Evolutionary conservation across 2,888 invertebrate species (phyloP), one percentile per base, ranked within the genome.

Genomic region (Mechanitis messenoides): DNA sequence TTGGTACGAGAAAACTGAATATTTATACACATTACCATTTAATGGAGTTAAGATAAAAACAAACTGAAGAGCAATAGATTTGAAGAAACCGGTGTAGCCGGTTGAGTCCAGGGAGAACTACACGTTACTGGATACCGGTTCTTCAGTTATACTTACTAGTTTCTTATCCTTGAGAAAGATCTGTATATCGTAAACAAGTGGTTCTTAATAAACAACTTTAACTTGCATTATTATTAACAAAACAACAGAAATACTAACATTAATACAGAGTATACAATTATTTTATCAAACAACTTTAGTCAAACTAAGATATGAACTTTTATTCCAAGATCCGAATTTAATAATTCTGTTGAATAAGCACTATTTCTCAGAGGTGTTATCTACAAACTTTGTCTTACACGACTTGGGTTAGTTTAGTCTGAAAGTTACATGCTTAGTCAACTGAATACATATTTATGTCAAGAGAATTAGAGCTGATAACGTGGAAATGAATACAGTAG

Each of bases 11-110:
- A 61, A 74, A 72, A 73, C 64, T 69, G 64, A 69, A 72, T 67
- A 77, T 79, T 79, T 74, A 69, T 78, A 80, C 80, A 77, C 61
- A 84, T 81, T 81, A 79, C 68, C 79, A 80, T 80, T 76, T 74
- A 75, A 72, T 72, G 73, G 72, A 75, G 71, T 74, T 74, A 74
- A 73, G 74, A 55, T 35, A 74, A 77, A 77, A 80, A 77, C 75
- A 73, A 78, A 74, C 72, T 50, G 71, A 73, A 65, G 70, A 69
- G 72, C 68, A 69, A 75, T 78, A 78, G 73, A 70, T 74, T 69
- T 69, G 68, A 71, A 74, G 73, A 74, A 76, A 71, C 67, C 66
- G 62, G 69, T 69, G 7, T 46, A 71, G 74, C 80, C 70, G 72
- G 80, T 75, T 68, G 35, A 61, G 66, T 77, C 78, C 68, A 71